Evolutionary conservation across 1,140 invertebrate genomes (phyloP), one percentile per base, ranked within the genome.

Genomic region (Drosophila tsacasi): DNA sequence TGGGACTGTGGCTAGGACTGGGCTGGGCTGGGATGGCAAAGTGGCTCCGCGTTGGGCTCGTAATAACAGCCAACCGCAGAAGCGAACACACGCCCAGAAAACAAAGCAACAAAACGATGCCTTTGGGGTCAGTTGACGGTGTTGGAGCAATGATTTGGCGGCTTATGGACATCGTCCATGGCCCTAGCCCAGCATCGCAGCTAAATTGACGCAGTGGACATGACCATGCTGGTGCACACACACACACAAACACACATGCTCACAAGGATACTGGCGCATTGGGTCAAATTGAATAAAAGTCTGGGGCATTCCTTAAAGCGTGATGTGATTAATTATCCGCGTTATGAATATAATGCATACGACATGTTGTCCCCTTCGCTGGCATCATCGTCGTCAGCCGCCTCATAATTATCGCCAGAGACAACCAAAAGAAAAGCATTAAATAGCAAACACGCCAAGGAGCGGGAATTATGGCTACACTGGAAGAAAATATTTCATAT

Each of bases 301-400:
- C 81, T 67, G 54, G 25, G 64, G 63, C 44, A 68, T 67, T 63
- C 76, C 76, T 77, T 80, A 76, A 54, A 64, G 61, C 67, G 40
- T 87, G 76, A 83, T 80, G 57, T 50, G 52, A 89, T 87, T 87
- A 87, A 87, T 83, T 87, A 83, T 77, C 71, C 73, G 79, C 71
- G 79, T 77, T 76, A 81, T 71, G 62, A 71, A 39, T 82, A 86
- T 79, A 76, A 73, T 66, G 76, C 63, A 87, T 82, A 69, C 71
- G 83, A 79, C 79, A 79, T 67, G 76, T 81, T 85, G 82, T 80
- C 64, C 55, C 52, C 58, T 55, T 13, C 46, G 67, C 32, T 5
- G 37, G 54, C 68, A 73, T 73, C 69, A 73, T 44, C 54, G 44
- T 73, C 71, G 54, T 73, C 68, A 73, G 65, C 66, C n/a, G 60